These are phyloP conservation scores for Tenthredo scrophulariae DNA, from an alignment of 2,888 invertebrate species.

Conservation along the genomic window DNA sequence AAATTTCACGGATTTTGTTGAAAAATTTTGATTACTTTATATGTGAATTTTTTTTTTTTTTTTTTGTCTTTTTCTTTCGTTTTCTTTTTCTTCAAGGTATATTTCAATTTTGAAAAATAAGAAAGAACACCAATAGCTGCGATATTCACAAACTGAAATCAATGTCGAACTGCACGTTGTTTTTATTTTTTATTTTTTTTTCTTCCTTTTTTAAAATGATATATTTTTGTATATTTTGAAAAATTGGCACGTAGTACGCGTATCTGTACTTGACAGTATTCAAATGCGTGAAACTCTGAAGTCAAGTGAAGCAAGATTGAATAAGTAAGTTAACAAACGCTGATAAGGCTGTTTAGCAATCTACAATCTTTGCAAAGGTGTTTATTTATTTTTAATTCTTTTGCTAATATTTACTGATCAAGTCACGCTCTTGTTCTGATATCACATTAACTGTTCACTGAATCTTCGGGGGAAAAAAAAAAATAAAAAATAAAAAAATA, in stretches of 20 bases:
- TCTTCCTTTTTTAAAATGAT: background rate
- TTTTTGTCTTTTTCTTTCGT: too few relatives aligned
- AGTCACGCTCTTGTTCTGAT: constrained; percentile 13
- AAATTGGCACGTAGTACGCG: background rate
- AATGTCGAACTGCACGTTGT: background rate
- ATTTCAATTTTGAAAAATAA: background rate
- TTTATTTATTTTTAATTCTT: constrained; percentile 46
- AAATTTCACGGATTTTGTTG: background rate
- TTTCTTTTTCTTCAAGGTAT: background rate
- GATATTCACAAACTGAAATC: background rate
- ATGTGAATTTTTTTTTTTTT: too few relatives aligned
- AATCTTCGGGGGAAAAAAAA: background rate
- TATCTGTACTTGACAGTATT: background rate
- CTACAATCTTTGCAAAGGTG: constrained; percentile 44
- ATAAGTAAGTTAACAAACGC: constrained; percentile 65
- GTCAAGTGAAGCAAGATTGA: constrained; percentile 17
- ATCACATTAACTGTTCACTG: background rate
- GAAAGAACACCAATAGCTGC: background rate
- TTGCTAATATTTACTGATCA: constrained; percentile 48
- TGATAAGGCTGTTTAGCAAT: constrained; percentile 68
- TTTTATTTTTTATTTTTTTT: background rate
- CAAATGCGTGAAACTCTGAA: constrained; percentile 18
- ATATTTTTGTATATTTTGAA: background rate
- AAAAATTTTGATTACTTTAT: background rate
- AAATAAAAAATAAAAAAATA: too few relatives aligned